These are phyloP conservation scores for Gastracanthus pulcherrimus DNA, from an alignment of 2,888 invertebrate genomes.

Conservation along the genomic window DNA sequence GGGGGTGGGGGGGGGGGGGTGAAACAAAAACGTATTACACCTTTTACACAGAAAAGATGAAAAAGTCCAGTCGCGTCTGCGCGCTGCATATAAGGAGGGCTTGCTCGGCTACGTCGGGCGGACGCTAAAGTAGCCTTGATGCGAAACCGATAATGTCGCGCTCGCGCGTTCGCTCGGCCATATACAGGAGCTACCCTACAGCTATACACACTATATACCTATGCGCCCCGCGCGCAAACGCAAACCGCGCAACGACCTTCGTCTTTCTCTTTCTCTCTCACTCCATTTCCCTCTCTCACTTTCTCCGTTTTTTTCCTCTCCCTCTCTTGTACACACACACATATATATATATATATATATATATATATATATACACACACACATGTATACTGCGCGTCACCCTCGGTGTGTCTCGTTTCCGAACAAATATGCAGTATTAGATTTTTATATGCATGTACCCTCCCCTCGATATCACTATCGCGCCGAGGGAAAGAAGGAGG, in stretches of 20 bases:
- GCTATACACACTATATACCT: not conserved
- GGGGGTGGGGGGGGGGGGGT: not conserved
- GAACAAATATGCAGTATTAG: conserved; percentile 6
- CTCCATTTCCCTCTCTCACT: not conserved
- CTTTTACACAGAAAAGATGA: conserved; percentile 49
- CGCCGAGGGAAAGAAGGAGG: no score
- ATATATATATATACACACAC: no score
- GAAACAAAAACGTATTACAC: not conserved
- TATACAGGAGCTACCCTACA: not conserved
- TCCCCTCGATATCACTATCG: conserved; percentile 7
- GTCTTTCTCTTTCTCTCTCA: no score
- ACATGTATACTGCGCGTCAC: not conserved
- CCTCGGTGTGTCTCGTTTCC: not conserved
- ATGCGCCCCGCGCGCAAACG: conserved; percentile 1
- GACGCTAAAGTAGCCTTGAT: conserved; percentile 70
- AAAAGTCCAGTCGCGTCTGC: conserved; percentile 48
- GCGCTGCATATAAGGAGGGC: conserved; percentile 28
- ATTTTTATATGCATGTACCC: conserved; percentile 6
- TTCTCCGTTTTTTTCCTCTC: not conserved
- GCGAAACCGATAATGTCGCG: conserved; percentile 75
- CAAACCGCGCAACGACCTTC: conserved; percentile 33
- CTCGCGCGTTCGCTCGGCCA: conserved; percentile 38
- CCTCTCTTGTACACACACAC: no score
- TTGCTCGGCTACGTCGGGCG: conserved; percentile 41
- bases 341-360: no score